Percentiles rank a stretch among this genome's conserved stretches.
phyloP scores from a whole-genome alignment of 2,888 invertebrate genomes.

The Conistra vaccinii region DNA sequence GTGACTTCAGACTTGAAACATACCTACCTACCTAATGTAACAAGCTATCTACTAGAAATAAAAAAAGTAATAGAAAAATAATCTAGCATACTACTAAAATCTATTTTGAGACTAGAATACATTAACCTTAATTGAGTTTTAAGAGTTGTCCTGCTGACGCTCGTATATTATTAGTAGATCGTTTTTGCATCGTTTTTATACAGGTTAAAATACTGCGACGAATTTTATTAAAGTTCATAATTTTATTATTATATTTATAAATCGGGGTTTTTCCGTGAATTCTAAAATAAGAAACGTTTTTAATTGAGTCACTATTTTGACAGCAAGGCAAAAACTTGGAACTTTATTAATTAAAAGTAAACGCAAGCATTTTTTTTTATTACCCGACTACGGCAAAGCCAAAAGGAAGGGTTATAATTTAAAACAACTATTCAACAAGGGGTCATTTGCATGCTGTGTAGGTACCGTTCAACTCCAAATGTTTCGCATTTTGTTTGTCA shows the following conservation, averaged over 20 bases:
- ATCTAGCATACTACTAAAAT: not conserved
- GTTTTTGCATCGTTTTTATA: slow-evolving; percentile 10
- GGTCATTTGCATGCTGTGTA: slow-evolving; percentile 41
- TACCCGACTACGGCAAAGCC: too few relatives aligned
- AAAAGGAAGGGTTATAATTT: too few relatives aligned
- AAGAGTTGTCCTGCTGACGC: not conserved
- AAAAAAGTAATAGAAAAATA: not conserved
- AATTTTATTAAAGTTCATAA: not conserved
- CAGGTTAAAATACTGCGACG: slow-evolving; percentile 1
- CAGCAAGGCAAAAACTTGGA: not conserved
- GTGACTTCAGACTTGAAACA: not conserved
- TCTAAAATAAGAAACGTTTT: not conserved
- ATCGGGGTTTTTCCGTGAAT: not conserved
- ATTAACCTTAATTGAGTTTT: slow-evolving; percentile 18
- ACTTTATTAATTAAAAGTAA: not conserved
- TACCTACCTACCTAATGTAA: not conserved
- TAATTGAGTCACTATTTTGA: not conserved
- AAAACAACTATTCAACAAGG: not conserved
- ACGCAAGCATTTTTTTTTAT: not conserved
- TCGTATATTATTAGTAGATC: not conserved
- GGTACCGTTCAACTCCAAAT: slow-evolving; percentile 21
- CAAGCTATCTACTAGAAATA: not conserved
- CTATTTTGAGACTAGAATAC: not conserved
- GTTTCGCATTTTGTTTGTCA: slow-evolving; percentile 44
- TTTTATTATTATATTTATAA: not conserved